Evolutionary conservation across 2,113 vertebrate species (phyloP).

Genomic region (Ascaphus truei): DNA sequence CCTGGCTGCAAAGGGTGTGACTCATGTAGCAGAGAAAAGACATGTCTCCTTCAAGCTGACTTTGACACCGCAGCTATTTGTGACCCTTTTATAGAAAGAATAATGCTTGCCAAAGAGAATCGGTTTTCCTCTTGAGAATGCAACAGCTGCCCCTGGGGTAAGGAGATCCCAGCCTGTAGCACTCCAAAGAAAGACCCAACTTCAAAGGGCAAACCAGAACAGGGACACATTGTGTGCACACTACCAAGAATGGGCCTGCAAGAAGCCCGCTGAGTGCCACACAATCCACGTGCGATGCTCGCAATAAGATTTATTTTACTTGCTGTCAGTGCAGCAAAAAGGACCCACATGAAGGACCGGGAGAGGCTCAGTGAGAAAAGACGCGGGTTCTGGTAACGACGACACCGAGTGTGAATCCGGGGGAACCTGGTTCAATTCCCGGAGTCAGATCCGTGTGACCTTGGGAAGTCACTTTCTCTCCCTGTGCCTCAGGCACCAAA

Average conservation of each 20-base stretch:
- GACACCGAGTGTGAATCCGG: no score
- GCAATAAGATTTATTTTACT: not conserved
- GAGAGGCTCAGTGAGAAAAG: no score
- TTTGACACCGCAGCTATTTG: slow-evolving; percentile 37
- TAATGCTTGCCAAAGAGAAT: slow-evolving; percentile 24
- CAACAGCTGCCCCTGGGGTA: slow-evolving; percentile 12
- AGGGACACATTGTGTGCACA: not conserved
- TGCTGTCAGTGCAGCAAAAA: not conserved
- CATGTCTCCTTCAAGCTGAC: slow-evolving; percentile 34
- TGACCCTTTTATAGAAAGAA: slow-evolving; percentile 31
- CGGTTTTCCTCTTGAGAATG: slow-evolving; percentile 25
- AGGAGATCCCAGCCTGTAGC: not conserved
- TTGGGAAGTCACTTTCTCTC: no score
- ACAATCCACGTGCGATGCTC: not conserved
- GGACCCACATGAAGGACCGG: no score
- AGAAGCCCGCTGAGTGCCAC: not conserved
- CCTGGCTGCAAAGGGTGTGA: slow-evolving; percentile 12
- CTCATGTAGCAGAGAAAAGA: slow-evolving; percentile 1
- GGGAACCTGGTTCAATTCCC: no score
- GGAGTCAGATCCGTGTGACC: no score
- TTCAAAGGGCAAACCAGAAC: not conserved
- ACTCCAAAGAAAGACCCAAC: slow-evolving; percentile 32
- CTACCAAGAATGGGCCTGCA: slow-evolving; percentile 13
- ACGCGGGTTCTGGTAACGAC: no score
- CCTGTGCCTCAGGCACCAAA: no score